phyloP scores from a whole-genome alignment of 2,797 vertebrate genomes.

The Muscicapa comitata region DNA sequence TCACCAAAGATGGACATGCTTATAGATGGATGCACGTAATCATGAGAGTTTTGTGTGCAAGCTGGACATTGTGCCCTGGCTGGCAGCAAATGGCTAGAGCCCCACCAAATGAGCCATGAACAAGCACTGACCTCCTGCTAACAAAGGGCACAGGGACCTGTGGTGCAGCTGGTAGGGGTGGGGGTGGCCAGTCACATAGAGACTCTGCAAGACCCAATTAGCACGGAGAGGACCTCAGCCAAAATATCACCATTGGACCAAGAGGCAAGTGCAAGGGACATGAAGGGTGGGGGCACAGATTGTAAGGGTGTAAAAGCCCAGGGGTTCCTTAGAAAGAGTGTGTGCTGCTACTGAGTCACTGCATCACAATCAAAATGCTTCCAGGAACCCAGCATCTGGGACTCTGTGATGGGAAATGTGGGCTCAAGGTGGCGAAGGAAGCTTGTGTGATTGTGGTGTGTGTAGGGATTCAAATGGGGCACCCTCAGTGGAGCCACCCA shows the following conservation, averaged over 20 bases:
- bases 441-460: not conserved
- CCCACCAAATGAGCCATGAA: not conserved
- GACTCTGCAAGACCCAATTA: not conserved
- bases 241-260: not conserved
- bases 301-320: not conserved
- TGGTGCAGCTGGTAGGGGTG: not conserved
- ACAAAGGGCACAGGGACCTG: not conserved
- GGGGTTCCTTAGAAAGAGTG: not conserved
- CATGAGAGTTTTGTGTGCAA: not conserved
- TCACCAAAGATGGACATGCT: not conserved
- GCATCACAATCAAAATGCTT: not conserved
- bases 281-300: fast-evolving
- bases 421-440: not conserved
- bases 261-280: not conserved
- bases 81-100: not conserved
- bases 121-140: not conserved
- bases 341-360: not conserved
- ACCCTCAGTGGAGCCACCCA: not conserved
- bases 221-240: not conserved
- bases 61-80: not conserved
- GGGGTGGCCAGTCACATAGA: not conserved
- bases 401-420: not conserved
- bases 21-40: not conserved
- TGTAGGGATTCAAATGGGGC: not conserved
- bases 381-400: not conserved